phyloP scores from a whole-genome alignment of 2,888 invertebrate genomes.

The Meteorus cinctellus region DNA sequence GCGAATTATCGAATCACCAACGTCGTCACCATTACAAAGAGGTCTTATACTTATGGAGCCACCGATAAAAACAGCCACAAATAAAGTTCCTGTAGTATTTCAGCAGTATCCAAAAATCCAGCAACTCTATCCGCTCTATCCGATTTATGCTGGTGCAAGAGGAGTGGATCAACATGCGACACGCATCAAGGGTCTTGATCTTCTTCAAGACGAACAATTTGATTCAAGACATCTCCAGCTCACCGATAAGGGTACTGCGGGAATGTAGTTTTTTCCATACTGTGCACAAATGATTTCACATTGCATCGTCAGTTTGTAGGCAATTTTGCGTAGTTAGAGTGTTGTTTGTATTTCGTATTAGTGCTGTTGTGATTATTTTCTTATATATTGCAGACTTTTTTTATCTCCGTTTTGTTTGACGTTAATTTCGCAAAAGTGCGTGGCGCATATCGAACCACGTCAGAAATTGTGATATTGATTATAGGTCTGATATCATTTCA shows the following conservation, averaged over 20 bases:
- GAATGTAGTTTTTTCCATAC: slow-evolving; percentile 14
- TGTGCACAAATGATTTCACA: slow-evolving; percentile 24
- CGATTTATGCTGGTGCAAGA: slow-evolving; percentile 66
- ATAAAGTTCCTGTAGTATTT: slow-evolving; percentile 81
- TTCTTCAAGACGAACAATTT: slow-evolving; percentile 69
- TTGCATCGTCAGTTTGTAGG: background rate
- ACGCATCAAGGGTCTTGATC: slow-evolving; percentile 66
- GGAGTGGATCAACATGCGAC: slow-evolving; percentile 64
- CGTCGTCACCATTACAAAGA: slow-evolving; percentile 66
- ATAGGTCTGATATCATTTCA: background rate
- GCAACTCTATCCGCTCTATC: slow-evolving; percentile 80
- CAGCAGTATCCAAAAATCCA: slow-evolving; percentile 85
- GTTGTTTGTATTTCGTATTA: background rate
- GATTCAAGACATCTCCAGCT: slow-evolving; percentile 65
- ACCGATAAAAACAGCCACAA: slow-evolving; percentile 65
- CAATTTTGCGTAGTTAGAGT: slow-evolving; percentile 19
- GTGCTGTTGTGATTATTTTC: background rate
- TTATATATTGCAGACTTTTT: background rate
- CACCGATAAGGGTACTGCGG: slow-evolving; percentile 60
- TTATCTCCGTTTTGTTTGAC: slow-evolving; percentile 4
- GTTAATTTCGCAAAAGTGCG: background rate
- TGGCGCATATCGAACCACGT: background rate
- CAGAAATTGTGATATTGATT: background rate
- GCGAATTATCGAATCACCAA: slow-evolving; percentile 60
- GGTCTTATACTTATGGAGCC: slow-evolving; percentile 71